Evolutionary conservation across 2,113 vertebrate species (phyloP), one percentile per base, ranked within the genome.

Genomic region (Cottus gobio): DNA sequence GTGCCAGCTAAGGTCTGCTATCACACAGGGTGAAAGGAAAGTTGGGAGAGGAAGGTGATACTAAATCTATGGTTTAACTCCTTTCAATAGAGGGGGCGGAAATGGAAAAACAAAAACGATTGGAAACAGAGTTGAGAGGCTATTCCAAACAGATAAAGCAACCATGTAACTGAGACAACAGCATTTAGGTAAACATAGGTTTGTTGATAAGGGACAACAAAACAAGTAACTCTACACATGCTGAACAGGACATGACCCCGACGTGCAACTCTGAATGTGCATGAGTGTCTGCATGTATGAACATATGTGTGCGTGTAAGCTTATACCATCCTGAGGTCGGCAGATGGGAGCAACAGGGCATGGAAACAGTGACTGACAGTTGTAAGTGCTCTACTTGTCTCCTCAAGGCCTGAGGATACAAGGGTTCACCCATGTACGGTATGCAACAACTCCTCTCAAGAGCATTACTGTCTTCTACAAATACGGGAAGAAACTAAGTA

Each of bases 301-400:
- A 71, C 74, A 72, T 76, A 77, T 87, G 54, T 48, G 80, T 48
- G 54, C 26, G 37, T 65, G 91, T 79, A 92, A 94, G 77, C 28
- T 90, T 82, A 92, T 84, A 90, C 76, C 71, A 74, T 79, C 73
- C 84, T 56, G 61, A 77, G 65, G 80, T n/a, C 65, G 54, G 81
- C 83, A 90, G 91, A 91, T 87, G 89, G 83, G 70, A 88, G 85
- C 64, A 87, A 82, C 61, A 65, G 50, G 64, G 36, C 82, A 82
- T 86, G 76, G 81, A 83, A 83, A 86, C 75, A 83, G 36, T 84
- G 82, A 90, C 34, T 91, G 90, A 92, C 89, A 85, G 60, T 71
- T 68, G 30, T 57, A 85, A 93, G 91, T 91, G 89, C 73, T 78
- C 81, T 81, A 86, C 84, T 93, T 85, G 46, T 67, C 81, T 85